A percentile compares a stretch with the other conserved stretches of the same genome.
phyloP scores from a whole-genome alignment of 2,888 invertebrate species.

The Cheilosia scutellata region DNA sequence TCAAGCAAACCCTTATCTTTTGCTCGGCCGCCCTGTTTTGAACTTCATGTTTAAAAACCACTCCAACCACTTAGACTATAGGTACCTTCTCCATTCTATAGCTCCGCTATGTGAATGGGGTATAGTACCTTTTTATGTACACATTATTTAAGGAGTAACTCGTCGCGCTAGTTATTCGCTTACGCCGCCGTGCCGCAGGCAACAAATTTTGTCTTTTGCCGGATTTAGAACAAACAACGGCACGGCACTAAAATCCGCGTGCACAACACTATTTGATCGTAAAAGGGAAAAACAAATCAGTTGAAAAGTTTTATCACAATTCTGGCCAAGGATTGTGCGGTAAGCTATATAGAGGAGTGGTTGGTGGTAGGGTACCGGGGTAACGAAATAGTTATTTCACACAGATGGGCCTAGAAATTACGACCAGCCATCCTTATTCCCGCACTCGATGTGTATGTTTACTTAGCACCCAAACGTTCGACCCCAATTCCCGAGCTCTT shows the following conservation, averaged over 20 bases:
- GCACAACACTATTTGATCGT: conserved; percentile 68
- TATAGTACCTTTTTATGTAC: conserved; percentile 40
- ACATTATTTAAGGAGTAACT: conserved; percentile 56
- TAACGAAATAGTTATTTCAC: conserved; percentile 63
- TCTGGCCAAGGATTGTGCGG: conserved; percentile 54
- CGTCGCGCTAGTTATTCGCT: conserved; percentile 43
- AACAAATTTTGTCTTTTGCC: conserved; percentile 57
- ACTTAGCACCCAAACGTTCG: conserved; percentile 23
- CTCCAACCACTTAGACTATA: too few species aligned
- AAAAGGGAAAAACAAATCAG: conserved; percentile 61
- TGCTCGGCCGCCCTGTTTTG: too few species aligned
- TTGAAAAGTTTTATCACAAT: conserved; percentile 72
- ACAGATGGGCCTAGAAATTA: conserved; percentile 68
- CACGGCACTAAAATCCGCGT: conserved; percentile 46
- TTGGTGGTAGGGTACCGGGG: not conserved
- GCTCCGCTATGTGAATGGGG: not conserved
- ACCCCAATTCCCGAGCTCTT: not conserved
- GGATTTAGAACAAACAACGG: conserved; percentile 24
- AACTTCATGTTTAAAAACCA: too few species aligned
- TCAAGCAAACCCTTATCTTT: too few species aligned
- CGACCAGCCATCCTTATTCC: conserved; percentile 13
- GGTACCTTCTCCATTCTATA: too few species aligned
- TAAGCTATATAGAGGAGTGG: not conserved
- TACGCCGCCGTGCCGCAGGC: not conserved
- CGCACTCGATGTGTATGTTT: conserved; percentile 22